Conservation (phyloP, 2,888 invertebrate species). For the Ernsta delagoae region DNA sequence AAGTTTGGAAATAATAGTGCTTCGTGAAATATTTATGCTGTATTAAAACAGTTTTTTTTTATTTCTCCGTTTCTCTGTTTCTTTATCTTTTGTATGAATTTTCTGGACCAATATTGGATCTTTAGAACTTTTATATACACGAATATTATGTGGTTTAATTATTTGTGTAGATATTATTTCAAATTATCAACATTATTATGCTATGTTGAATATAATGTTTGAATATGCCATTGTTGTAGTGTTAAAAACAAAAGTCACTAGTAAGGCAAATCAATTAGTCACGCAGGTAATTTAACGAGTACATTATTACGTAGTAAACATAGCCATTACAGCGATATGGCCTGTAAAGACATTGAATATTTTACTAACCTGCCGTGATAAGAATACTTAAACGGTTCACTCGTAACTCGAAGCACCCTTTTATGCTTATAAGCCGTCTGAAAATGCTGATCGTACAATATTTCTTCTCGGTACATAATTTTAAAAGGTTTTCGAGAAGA, state of each 20-base stretch:
- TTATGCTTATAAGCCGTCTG: constrained; percentile 54
- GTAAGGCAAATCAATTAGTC: constrained; percentile 5
- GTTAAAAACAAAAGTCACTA: background rate
- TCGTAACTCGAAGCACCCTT: constrained; percentile 52
- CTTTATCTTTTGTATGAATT: too few species aligned
- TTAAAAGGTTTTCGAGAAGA: constrained; percentile 35
- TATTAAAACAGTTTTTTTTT: background rate
- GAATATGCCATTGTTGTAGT: too few species aligned
- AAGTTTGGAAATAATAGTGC: background rate
- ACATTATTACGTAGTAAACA: constrained; percentile 24
- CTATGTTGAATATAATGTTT: too few species aligned
- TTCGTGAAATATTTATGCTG: background rate
- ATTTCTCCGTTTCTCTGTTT: too few species aligned
- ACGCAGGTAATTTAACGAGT: constrained; percentile 13
- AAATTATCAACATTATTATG: too few species aligned
- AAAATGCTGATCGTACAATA: constrained; percentile 55
- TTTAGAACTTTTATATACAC: too few species aligned
- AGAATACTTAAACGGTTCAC: constrained; percentile 57
- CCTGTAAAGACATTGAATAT: constrained; percentile 58
- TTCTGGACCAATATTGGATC: too few species aligned
- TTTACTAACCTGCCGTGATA: constrained; percentile 61
- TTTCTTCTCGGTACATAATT: constrained; percentile 19
- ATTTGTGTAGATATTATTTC: too few species aligned
- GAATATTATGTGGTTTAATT: too few species aligned
- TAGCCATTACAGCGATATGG: constrained; percentile 26